phyloP scores from a whole-genome alignment of 2,888 invertebrate genomes.

The Nemurella pictetii region DNA sequence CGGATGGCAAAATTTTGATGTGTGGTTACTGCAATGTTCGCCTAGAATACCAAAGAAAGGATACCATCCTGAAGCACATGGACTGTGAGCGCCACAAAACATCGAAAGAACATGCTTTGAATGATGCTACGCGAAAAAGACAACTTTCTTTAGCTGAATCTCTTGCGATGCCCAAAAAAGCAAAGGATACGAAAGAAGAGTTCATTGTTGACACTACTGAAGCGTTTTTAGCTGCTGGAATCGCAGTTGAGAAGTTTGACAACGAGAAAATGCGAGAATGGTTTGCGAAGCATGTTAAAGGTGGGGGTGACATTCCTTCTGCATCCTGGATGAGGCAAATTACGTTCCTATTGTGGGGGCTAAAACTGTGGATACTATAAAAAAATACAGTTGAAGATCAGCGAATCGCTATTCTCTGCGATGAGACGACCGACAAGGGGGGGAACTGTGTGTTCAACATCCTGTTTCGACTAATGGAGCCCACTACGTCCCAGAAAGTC shows the following conservation, averaged over 20 bases:
- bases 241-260: conserved; percentile 9
- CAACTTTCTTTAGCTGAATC: conserved; percentile 26
- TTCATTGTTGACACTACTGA: conserved; percentile 24
- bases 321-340: conserved; percentile 20
- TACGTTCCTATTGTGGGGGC: conserved; percentile 28
- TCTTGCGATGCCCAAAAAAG: conserved; percentile 8
- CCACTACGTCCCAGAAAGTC: not conserved
- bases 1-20: conserved; percentile 24
- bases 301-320: conserved; percentile 32
- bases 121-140: not conserved
- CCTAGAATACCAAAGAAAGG: conserved; percentile 26
- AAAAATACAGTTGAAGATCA: conserved; percentile 13
- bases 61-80: not conserved
- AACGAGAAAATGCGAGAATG: not conserved
- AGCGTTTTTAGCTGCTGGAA: conserved; percentile 27
- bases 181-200: conserved; percentile 29
- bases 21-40: conserved; percentile 14
- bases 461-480: not conserved
- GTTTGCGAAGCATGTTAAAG: conserved; percentile 7
- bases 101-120: not conserved
- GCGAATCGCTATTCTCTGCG: not conserved
- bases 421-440: not conserved
- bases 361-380: conserved; percentile 18
- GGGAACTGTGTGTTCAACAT: conserved; percentile 20
- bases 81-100: not conserved